Evolutionary conservation across 2,113 vertebrate species (phyloP).

Genomic region (Uria lomvia): DNA sequence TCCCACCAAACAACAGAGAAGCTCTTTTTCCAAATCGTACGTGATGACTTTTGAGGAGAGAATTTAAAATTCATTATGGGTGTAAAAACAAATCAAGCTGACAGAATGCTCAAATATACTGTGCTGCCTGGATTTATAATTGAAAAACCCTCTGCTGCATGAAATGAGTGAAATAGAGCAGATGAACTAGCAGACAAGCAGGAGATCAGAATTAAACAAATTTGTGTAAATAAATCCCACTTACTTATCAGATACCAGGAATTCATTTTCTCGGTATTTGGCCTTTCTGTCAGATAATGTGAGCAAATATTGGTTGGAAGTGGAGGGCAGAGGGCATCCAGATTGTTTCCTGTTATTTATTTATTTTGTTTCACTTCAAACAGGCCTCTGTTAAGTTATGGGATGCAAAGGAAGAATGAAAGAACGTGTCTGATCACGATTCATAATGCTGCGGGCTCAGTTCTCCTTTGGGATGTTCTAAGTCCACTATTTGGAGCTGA

Average conservation of each 20-base stretch:
- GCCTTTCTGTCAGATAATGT: slow-evolving; percentile 1
- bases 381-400: background rate
- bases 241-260: slow-evolving; percentile 30
- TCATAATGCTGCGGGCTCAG: background rate
- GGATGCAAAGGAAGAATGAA: background rate
- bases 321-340: background rate
- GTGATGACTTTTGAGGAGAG: background rate
- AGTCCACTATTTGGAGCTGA: background rate
- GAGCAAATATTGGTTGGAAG: slow-evolving; percentile 12
- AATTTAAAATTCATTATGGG: slow-evolving; percentile 59
- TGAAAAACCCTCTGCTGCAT: slow-evolving; percentile 64
- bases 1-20: background rate
- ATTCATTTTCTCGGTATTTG: slow-evolving; percentile 31
- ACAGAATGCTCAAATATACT: slow-evolving; percentile 48
- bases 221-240: slow-evolving; percentile 47
- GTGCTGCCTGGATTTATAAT: slow-evolving; percentile 53
- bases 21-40: background rate
- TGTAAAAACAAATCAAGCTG: slow-evolving; percentile 58
- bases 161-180: slow-evolving; percentile 59
- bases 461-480: background rate
- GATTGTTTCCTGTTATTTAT: background rate
- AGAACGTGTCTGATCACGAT: background rate
- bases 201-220: slow-evolving; percentile 56
- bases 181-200: slow-evolving; percentile 43
- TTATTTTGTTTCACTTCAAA: background rate